These are phyloP conservation scores for Hipparchia semele DNA, from an alignment of 2,888 invertebrate genomes.

Conservation along the genomic window DNA sequence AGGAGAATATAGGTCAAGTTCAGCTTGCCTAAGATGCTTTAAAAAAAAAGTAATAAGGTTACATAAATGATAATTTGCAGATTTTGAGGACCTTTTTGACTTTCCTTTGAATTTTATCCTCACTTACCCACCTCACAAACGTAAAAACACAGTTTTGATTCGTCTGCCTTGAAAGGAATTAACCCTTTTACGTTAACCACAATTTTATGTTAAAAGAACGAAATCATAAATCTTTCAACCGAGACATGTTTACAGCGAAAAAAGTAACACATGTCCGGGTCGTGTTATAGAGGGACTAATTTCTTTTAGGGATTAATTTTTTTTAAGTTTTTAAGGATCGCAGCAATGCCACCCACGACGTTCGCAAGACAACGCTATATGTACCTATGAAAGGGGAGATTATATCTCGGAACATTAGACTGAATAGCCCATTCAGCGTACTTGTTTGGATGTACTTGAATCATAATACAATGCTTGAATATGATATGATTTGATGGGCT, in stretches of 20 bases:
- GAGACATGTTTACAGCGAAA: conserved; percentile 78
- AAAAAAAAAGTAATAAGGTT: no score
- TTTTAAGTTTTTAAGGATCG: conserved; percentile 65
- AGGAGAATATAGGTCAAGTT: no score
- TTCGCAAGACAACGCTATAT: conserved; percentile 48
- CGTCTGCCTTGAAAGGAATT: conserved; percentile 23
- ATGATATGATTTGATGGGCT: conserved; percentile 17
- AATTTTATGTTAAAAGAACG: conserved; percentile 68
- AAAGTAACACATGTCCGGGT: conserved; percentile 80
- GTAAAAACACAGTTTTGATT: neutral
- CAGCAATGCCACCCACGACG: conserved; percentile 78
- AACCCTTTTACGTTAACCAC: conserved; percentile 63
- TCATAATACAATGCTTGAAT: conserved; percentile 26
- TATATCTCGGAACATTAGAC: conserved; percentile 40
- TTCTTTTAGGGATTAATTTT: conserved; percentile 71
- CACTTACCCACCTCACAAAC: no score
- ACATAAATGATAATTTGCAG: neutral
- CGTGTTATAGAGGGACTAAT: conserved; percentile 81
- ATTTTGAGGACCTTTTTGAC: no score
- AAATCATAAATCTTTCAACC: conserved; percentile 72
- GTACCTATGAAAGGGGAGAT: conserved; percentile 35
- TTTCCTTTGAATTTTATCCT: no score
- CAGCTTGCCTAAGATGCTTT: no score
- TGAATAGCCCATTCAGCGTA: conserved; percentile 43
- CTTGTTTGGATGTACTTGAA: conserved; percentile 30